Conservation (phyloP, 2,113 vertebrate genomes). For the Climacteris rufus region DNA sequence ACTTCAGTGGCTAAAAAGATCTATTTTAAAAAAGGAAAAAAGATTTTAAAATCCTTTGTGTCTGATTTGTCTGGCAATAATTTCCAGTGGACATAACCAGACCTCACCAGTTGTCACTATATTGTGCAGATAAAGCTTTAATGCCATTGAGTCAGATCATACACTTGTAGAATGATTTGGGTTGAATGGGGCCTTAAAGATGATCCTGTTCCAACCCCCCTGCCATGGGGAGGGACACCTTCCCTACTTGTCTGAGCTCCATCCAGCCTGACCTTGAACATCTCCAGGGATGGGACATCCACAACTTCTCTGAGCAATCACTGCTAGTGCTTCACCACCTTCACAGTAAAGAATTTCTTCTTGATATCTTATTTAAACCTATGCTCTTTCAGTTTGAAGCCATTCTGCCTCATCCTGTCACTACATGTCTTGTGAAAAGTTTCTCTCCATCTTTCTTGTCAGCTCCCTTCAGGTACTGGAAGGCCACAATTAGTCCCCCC, state of each 20-base stretch:
- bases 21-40: accelerated
- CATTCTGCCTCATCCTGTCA: not conserved
- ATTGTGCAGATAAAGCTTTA: not conserved
- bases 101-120: not conserved
- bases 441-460: too few species aligned
- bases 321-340: not conserved
- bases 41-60: not conserved
- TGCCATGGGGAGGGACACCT: not conserved
- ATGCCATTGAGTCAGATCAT: not conserved
- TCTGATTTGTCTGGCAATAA: not conserved
- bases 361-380: not conserved
- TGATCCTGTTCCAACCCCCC: not conserved
- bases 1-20: not conserved
- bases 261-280: too few species aligned
- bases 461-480: not conserved
- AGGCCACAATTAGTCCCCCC: not conserved
- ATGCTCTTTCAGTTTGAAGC: not conserved
- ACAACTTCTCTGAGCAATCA: not conserved
- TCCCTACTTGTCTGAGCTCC: not conserved
- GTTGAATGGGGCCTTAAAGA: not conserved
- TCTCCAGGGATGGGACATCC: not conserved
- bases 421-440: not conserved
- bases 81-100: not conserved
- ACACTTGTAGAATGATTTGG: not conserved
- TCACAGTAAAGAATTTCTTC: not conserved